These are phyloP conservation scores for Myioborus miniatus DNA, from an alignment of 2,797 vertebrate species.

Conservation along the genomic window DNA sequence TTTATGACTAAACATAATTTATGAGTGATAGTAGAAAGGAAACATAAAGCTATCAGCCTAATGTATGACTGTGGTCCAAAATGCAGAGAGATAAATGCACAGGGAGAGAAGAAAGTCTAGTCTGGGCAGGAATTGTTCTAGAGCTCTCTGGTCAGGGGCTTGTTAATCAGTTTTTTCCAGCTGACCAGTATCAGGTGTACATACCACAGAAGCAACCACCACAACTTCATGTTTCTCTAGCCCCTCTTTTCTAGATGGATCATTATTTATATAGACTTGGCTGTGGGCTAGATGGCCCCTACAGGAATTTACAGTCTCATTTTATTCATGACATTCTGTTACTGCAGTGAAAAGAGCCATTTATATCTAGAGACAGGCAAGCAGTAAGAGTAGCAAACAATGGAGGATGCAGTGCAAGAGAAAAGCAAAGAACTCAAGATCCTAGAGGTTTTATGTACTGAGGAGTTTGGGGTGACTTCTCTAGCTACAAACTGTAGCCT, in stretches of 20 bases:
- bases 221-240: background rate
- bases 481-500: background rate
- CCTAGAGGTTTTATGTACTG: background rate
- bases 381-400: background rate
- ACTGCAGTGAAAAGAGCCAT: background rate
- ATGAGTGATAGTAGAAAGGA: conserved; percentile 11
- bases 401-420: background rate
- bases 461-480: background rate
- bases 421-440: background rate
- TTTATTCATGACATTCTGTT: conserved; percentile 11
- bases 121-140: background rate
- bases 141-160: background rate
- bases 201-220: background rate
- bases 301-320: conserved; percentile 13
- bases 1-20: conserved; percentile 51
- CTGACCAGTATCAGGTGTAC: background rate
- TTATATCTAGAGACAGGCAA: background rate
- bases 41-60: conserved; percentile 2
- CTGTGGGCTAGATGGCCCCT: background rate
- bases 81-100: background rate
- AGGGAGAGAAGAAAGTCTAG: background rate
- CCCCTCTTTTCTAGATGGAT: background rate
- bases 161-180: background rate
- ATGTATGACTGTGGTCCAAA: background rate
- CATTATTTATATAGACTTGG: background rate